phyloP scores from a whole-genome alignment of 2,797 vertebrate genomes.

The Phrynocephalus vlangalii region DNA sequence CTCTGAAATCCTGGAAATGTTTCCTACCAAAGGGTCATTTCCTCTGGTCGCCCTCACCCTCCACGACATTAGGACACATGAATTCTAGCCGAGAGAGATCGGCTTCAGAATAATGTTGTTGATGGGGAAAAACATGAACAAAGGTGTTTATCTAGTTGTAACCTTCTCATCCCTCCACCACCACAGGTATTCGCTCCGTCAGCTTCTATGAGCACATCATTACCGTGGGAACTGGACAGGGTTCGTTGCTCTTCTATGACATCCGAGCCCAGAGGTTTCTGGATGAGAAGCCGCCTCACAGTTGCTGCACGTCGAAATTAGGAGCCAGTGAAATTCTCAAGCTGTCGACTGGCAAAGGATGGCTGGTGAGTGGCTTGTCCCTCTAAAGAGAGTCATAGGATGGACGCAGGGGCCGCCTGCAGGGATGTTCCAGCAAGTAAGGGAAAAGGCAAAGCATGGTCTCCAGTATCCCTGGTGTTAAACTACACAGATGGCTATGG shows the following conservation, averaged over 20 bases:
- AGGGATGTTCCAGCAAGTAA: not conserved
- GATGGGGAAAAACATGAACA: not conserved
- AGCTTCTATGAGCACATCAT: constrained; percentile 99
- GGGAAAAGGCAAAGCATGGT: not conserved
- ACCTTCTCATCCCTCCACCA: not conserved
- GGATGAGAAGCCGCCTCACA: constrained; percentile 82
- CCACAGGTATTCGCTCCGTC: constrained; percentile 94
- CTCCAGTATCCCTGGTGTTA: too few species aligned
- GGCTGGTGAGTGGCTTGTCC: constrained; percentile 86
- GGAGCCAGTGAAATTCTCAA: constrained; percentile 90
- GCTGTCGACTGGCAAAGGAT: constrained; percentile 93
- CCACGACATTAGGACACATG: too few species aligned
- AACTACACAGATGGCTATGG: too few species aligned
- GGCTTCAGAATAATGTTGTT: not conserved
- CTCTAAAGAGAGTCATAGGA: not conserved
- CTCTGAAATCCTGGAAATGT: too few species aligned
- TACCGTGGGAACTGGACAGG: constrained; percentile 97
- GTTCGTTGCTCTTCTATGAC: constrained; percentile 95
- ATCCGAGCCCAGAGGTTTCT: constrained; percentile 96
- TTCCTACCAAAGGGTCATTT: too few species aligned
- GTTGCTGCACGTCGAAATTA: constrained; percentile 79
- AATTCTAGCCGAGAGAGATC: too few species aligned
- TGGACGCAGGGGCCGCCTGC: accelerated
- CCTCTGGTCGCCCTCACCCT: too few species aligned
- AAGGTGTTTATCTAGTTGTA: accelerated